Percentiles rank a stretch among this genome's conserved stretches.
phyloP scores from a whole-genome alignment of 2,113 vertebrate species.

The Physeter macrocephalus region DNA sequence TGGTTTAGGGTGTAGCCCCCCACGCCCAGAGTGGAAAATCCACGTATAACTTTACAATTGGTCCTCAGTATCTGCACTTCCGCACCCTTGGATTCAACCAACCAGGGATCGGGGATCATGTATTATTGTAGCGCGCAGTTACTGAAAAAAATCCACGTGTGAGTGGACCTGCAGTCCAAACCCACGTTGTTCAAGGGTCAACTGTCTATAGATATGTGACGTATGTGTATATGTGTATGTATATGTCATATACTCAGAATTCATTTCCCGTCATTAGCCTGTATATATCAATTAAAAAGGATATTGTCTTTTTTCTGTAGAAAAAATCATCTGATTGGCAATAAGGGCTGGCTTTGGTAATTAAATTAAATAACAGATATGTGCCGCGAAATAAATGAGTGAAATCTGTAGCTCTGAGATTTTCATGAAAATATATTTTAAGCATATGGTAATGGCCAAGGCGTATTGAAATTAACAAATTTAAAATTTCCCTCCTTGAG shows the following conservation, averaged over 20 bases:
- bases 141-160: background rate
- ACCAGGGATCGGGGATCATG: background rate
- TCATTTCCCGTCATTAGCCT: background rate
- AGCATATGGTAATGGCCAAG: background rate
- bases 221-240: background rate
- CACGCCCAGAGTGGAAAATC: background rate
- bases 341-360: background rate
- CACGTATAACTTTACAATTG: background rate
- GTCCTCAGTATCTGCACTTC: background rate
- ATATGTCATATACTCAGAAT: background rate
- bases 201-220: background rate
- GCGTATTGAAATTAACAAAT: background rate
- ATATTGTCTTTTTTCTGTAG: background rate
- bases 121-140: background rate
- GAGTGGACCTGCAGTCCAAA: background rate
- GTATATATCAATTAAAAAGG: background rate
- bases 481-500: background rate
- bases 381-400: background rate
- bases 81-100: background rate
- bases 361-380: background rate
- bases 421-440: background rate
- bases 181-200: background rate
- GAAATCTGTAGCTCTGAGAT: background rate
- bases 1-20: background rate
- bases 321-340: background rate